Evolutionary conservation across 2,888 invertebrate species (phyloP).

Genomic region (Diogma glabrata): DNA sequence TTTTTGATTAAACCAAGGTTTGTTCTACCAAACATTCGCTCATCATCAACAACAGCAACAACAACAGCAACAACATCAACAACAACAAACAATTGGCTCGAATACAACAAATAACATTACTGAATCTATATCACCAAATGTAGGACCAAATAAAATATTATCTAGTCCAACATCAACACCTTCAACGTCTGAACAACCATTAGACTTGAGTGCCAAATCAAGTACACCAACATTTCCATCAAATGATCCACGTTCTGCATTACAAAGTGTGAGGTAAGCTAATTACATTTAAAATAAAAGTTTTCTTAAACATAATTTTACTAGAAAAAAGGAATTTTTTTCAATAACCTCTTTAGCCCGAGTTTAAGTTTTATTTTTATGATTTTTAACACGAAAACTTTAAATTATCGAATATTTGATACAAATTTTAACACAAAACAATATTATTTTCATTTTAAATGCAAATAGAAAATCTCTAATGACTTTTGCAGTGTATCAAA

Average conservation of each 20-base stretch:
- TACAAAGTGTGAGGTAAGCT: not conserved
- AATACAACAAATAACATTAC: no score
- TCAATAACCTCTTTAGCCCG: no score
- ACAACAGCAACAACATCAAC: slow-evolving; percentile 36
- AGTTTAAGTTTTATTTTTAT: not conserved
- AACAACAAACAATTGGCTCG: no score
- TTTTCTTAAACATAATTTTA: not conserved
- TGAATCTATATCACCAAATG: no score
- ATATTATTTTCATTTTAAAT: no score
- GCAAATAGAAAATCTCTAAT: no score
- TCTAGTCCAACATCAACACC: slow-evolving; percentile 29
- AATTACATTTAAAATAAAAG: not conserved
- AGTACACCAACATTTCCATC: slow-evolving; percentile 32
- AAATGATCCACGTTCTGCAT: not conserved
- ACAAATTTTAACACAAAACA: no score
- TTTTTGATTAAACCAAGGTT: slow-evolving; percentile 11
- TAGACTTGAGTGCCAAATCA: slow-evolving; percentile 76
- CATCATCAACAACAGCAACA: slow-evolving; percentile 32
- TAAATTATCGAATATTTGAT: no score
- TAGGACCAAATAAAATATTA: slow-evolving; percentile 7
- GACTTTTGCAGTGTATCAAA: no score
- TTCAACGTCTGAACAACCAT: slow-evolving; percentile 59
- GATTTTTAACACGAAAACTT: no score
- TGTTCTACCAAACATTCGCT: slow-evolving; percentile 22
- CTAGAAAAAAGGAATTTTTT: no score